These are phyloP conservation scores for Lepidothrix coronata DNA, from an alignment of 2,113 vertebrate species.

Conservation along the genomic window DNA sequence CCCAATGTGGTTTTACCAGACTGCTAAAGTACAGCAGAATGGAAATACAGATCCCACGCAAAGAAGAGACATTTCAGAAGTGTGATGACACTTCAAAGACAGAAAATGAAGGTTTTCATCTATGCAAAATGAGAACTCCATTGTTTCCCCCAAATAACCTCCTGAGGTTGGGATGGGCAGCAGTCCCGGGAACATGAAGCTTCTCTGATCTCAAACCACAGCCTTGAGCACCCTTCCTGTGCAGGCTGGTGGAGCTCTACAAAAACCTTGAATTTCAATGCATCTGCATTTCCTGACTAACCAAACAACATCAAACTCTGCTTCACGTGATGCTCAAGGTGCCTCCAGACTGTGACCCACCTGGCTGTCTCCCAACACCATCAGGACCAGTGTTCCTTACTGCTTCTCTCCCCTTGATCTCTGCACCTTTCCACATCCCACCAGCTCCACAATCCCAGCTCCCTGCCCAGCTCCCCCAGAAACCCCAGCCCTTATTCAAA, in stretches of 20 bases:
- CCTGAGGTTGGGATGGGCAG: neutral
- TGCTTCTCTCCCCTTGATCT: fast-evolving
- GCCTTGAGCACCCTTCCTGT: neutral
- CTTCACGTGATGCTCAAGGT: neutral
- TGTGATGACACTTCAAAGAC: neutral
- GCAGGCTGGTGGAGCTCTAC: neutral
- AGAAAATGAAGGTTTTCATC: constrained; percentile 5
- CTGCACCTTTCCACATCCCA: neutral
- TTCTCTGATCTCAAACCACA: neutral
- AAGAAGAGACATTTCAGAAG: neutral
- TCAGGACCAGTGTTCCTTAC: neutral
- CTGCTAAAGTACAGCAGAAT: neutral
- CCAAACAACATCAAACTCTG: neutral
- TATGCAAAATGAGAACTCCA: neutral
- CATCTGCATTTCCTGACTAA: neutral
- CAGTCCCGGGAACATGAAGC: neutral
- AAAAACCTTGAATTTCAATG: neutral
- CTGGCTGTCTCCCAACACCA: neutral
- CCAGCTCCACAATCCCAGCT: neutral
- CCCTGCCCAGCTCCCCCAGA: neutral
- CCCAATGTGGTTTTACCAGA: neutral
- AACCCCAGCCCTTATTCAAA: neutral
- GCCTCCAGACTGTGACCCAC: neutral
- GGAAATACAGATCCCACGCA: neutral
- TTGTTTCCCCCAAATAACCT: neutral